Evolutionary conservation across 2,113 vertebrate genomes (phyloP).

Genomic region (Melospiza melodia): DNA sequence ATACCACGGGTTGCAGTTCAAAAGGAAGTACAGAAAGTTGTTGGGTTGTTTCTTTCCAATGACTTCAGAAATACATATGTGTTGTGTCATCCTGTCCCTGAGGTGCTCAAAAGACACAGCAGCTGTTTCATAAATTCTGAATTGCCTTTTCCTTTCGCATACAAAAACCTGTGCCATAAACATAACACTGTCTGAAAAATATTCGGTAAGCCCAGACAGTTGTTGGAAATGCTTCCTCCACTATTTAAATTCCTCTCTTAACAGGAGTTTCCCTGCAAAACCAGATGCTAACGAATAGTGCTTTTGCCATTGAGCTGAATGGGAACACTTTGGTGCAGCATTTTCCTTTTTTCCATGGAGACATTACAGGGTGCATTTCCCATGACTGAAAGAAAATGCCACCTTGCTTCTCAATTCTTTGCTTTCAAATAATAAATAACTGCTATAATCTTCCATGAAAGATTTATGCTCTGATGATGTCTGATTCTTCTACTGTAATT

Average conservation of each 20-base stretch:
- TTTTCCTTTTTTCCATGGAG: slow-evolving; percentile 45
- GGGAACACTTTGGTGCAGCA: slow-evolving; percentile 25
- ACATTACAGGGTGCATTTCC: slow-evolving; percentile 43
- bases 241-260: slow-evolving; percentile 42
- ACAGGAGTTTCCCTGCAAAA: slow-evolving; percentile 8
- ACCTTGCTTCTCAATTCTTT: slow-evolving; percentile 32
- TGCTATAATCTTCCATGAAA: slow-evolving; percentile 33
- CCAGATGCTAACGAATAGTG: slow-evolving; percentile 13
- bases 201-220: slow-evolving; percentile 43
- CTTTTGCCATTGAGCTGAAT: slow-evolving; percentile 43
- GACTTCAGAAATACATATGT: slow-evolving; percentile 23
- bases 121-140: slow-evolving; percentile 56
- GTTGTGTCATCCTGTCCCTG: slow-evolving; percentile 38
- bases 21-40: slow-evolving; percentile 11
- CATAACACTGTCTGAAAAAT: slow-evolving; percentile 47
- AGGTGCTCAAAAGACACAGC: slow-evolving; percentile 38
- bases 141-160: slow-evolving; percentile 49
- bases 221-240: slow-evolving; percentile 23
- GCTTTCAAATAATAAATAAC: slow-evolving; percentile 56
- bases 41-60: not conserved
- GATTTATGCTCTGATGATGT: slow-evolving; percentile 29
- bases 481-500: slow-evolving; percentile 47
- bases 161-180: slow-evolving; percentile 37
- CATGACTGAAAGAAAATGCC: slow-evolving; percentile 36
- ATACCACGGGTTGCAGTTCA: not conserved